Base-by-base conservation (phyloP, 2,888 invertebrate genomes). In the Rhagonycha lutea region DNA sequence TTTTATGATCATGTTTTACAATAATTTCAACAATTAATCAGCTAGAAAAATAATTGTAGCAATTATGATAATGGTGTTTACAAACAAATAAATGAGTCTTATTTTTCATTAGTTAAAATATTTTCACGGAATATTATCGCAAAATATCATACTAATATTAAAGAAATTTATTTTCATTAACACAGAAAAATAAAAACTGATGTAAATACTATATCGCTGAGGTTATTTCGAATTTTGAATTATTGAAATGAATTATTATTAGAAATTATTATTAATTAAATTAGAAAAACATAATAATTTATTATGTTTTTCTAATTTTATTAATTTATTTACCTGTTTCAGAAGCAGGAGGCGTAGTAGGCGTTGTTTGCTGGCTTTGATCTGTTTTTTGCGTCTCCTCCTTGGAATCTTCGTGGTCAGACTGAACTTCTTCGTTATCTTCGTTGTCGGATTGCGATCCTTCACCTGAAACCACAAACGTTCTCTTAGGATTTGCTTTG, bases 321-420 rank as follows among this genome's bases (percentile, higher is more conserved):
- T 47, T 47, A 7, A 47, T n/a, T 47, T n/a, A 77, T 70, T 72
- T 73, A 83, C 83, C 82, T 63, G 76, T 75, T 78, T 83, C 84
- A 70, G 82, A 83, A n/a, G 81, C 73, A 70, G 88, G 87, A 70
- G 88, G 88, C 29, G 87, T 87, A 47, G 88, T 88, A 61, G 88
- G 88, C 18, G 88, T 88, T 14, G 88, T 88, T 82, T 88, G 88
- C 83, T 88, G 88, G 82, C 88, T 88, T 82, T 88, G 88, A 82
- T 88, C 88, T 80, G 87, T 88, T 84, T 87, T 88, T 81, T 86
- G 86, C 77, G 85, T 86, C 81, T 87, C 87, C 73, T 84, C 84
- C 72, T 82, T 82, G n/a, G 79, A 80, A 62, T 83, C 82, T 79
- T 82, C 82, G 78, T 82, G 82, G 70, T 84, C 83, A 67, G 82